Evolutionary conservation across 2,797 vertebrate genomes (phyloP), one percentile per base, ranked within the genome.

Genomic region (Eurystomus glaucurus): DNA sequence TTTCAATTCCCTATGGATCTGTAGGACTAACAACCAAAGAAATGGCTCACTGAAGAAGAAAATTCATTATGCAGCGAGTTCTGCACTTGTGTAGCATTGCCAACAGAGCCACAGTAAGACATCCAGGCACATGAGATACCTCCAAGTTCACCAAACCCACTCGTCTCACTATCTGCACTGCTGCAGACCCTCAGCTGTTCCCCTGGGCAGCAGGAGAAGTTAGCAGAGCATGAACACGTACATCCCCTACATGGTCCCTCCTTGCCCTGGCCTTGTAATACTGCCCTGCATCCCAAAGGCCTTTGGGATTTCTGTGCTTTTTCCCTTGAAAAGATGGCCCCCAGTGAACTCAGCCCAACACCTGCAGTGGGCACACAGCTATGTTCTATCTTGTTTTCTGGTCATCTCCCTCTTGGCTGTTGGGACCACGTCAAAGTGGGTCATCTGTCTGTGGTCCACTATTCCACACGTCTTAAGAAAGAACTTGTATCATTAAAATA

Each of bases 391-490:
- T 31, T 35, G 6, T 26, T 54, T 91, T 57, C 71, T 85, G 28
- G 54, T 26, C 28, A 33, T 69, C 51, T 74, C 22, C 11, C 43
- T 75, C 11, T 19, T 58, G 46, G 50, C 9, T 1, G 1, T 1
- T 51, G 60, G 21, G 37, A 52, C 31, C 9, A 41, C 26, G 21
- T 33, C 48, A 50, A 8, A 79, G 33, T 58, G 18, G 16, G 11
- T 33, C 52, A 28, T 33, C 46, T 37, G 3, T 12, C 46, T 54
- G 14, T 23, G 5, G 31, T 35, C 25, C 26, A 10, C 58, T 46
- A n/a, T 61, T 85, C n/a, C 37, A n/a, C 2, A 3, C 0, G 0
- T 29, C n/a, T 92, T 60, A 31, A 39, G 21, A 43, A 31, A 54
- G 20, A 88, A 39, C 7, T 37, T 54, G 4, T 69, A 62, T 46